These are phyloP conservation scores for Columba guinea DNA, from an alignment of 2,797 vertebrate species.

Conservation along the genomic window DNA sequence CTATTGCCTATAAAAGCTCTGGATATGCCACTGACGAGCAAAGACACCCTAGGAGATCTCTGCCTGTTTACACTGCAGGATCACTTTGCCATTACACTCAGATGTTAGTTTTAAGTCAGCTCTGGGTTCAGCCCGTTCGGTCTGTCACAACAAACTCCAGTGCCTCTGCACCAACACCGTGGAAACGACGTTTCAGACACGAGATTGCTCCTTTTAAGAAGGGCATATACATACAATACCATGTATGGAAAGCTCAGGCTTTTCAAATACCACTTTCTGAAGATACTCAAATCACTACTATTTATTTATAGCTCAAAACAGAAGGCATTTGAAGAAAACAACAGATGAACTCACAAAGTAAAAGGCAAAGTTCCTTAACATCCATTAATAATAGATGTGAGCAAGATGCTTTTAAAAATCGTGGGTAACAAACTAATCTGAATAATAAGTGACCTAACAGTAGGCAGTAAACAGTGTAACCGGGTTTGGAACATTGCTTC, in stretches of 20 bases:
- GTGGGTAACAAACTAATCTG: slow-evolving; percentile 74
- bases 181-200: neutral
- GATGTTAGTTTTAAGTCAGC: neutral
- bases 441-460: slow-evolving; percentile 74
- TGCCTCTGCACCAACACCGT: neutral
- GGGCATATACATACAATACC: neutral
- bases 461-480: slow-evolving; percentile 74
- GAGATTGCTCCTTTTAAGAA: neutral
- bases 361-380: slow-evolving; percentile 64
- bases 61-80: neutral
- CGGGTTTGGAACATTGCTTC: slow-evolving; percentile 69
- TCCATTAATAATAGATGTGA: slow-evolving; percentile 67
- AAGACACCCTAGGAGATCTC: neutral
- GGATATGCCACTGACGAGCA: neutral
- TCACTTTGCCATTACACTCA: neutral
- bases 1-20: slow-evolving; percentile 7
- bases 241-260: neutral
- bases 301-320: slow-evolving; percentile 45
- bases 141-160: slow-evolving; percentile 23
- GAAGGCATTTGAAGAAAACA: slow-evolving; percentile 50
- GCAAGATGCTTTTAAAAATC: slow-evolving; percentile 61
- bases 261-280: slow-evolving; percentile 35
- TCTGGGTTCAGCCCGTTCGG: slow-evolving; percentile 3
- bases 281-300: slow-evolving; percentile 16
- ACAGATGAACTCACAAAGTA: slow-evolving; percentile 53